These are phyloP conservation scores for Stenurella melanura DNA, from an alignment of 2,888 invertebrate genomes.

Conservation along the genomic window DNA sequence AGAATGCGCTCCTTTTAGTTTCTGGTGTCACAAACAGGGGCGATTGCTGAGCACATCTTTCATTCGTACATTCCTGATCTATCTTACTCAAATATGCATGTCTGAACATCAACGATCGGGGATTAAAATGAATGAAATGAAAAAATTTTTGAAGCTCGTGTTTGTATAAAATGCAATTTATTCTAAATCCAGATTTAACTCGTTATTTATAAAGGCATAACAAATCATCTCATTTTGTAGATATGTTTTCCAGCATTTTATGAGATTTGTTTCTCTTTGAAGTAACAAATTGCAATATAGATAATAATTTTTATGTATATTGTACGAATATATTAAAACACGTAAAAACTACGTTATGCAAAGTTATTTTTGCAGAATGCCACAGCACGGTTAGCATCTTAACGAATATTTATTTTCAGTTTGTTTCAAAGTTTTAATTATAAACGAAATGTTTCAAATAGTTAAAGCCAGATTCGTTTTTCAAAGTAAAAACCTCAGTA, in stretches of 20 bases:
- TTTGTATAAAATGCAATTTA: neutral
- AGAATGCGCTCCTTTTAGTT: no score
- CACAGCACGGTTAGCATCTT: neutral
- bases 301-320: neutral
- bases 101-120: neutral
- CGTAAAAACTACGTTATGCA: neutral
- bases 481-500: no score
- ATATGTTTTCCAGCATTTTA: neutral
- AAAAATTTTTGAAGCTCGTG: neutral
- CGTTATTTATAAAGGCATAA: neutral
- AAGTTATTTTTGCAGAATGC: neutral
- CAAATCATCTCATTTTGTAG: neutral
- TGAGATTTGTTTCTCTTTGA: conserved; percentile 3
- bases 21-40: no score
- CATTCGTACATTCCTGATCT: no score
- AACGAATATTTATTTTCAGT: neutral
- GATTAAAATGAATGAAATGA: neutral
- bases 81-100: no score
- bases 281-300: conserved; percentile 9
- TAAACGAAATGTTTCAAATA: neutral
- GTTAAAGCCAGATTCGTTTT: no score
- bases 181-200: neutral
- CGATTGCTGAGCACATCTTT: no score
- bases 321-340: neutral
- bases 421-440: neutral